These are phyloP conservation scores for Dicrurus megarhynchus DNA, from an alignment of 2,113 vertebrate genomes.

Conservation along the genomic window DNA sequence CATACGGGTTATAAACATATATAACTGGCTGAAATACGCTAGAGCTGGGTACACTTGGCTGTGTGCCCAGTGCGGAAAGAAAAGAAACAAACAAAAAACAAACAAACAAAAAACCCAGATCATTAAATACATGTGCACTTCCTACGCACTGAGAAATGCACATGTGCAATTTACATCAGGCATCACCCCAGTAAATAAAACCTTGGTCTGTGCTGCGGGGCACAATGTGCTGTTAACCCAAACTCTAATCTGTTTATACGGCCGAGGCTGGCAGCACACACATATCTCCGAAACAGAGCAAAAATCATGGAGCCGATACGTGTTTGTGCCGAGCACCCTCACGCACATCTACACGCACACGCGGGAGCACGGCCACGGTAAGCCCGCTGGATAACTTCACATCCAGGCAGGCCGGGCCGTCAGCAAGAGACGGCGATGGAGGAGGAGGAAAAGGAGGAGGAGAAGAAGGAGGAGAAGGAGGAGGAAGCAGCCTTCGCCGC, in stretches of 20 bases:
- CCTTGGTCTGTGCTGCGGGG: not conserved
- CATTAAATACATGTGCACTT: not conserved
- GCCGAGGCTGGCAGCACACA: not conserved
- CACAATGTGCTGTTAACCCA: not conserved
- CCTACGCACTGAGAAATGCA: not conserved
- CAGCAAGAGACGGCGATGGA: not conserved
- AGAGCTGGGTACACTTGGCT: not conserved
- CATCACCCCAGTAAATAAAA: not conserved
- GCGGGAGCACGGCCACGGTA: not conserved
- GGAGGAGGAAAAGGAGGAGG: not conserved
- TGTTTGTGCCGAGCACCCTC: not conserved
- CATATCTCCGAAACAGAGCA: not conserved
- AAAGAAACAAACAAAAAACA: not conserved
- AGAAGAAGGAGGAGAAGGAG: not conserved
- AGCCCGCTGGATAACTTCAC: not conserved
- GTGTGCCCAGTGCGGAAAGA: fast-evolving
- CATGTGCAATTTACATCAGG: not conserved
- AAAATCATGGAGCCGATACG: not conserved
- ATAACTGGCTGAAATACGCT: fast-evolving
- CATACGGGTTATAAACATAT: not conserved
- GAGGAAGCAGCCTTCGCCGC: not conserved
- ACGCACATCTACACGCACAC: not conserved
- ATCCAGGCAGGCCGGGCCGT: not conserved
- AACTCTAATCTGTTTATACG: not conserved
- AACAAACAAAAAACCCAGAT: not conserved